Evolutionary conservation across 2,888 invertebrate species (phyloP), one percentile per base, ranked within the genome.

Genomic region (Erebia ligea): DNA sequence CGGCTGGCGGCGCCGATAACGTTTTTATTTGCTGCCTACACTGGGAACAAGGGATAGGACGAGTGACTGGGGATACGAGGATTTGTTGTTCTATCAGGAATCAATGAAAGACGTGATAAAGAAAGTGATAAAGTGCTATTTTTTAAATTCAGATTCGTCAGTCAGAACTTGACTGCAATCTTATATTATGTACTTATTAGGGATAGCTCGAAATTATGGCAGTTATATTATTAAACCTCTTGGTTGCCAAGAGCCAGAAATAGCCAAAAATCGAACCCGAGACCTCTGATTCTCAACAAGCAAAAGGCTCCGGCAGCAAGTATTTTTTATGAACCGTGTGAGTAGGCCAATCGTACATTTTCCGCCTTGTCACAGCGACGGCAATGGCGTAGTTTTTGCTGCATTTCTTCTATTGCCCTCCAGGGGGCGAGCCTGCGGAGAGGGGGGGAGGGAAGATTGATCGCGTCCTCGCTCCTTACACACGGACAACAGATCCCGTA

Each of bases 1-100:
- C 67, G 21, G 61, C 19, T 21, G 11, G n/a, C 9, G 45, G 21
- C 17, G 40, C 10, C 54, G 68, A 68, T 68, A 68, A 62, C 62
- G 40, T 56, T 68, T 62, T 68, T 68, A 68, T 62, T 68, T 62
- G 61, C 50, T 62, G 54, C 61, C 56, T 42, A 25, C 15, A n/a
- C 15, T 13, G 10, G 62, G 10, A 34, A 64, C 64, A 64, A 54
- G 34, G 50, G 45, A 15, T 19, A 34, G 45, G 6, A 15, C 8
- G 11, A 42, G 10, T 42, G 17, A 9, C 15, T 9, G 15, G 42
- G 17, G 61, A 61, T 40, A 10, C 52, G 54, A 57, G 10, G 59
- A 40, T 59, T 62, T 62, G 48, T 62, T 62, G 21, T 19, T 21
- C 25, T 48, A 17, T 17, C 13, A 13, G 21, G 8, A 10, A 34